A percentile compares a stretch with the other conserved stretches of the same genome.
These are phyloP conservation scores for Saccostrea cuccullata DNA, from an alignment of 1,140 invertebrate genomes.

Conservation along the genomic window DNA sequence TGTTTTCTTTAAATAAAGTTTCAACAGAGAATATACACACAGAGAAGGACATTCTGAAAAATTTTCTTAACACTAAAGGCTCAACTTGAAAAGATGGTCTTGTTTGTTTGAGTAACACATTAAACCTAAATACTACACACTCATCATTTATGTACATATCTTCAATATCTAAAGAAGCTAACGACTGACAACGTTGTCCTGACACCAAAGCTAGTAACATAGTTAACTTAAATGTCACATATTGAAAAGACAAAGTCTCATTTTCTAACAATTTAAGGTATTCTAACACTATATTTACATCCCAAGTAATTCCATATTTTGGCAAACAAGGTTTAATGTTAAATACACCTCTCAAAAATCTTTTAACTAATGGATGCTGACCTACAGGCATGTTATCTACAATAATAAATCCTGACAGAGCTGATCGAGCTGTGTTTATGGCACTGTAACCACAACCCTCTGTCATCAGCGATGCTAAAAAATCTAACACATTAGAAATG, in stretches of 20 bases:
- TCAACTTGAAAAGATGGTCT: neutral
- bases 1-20: neutral
- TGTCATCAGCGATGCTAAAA: slow-evolving; percentile 31
- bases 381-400: slow-evolving; percentile 40
- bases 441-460: slow-evolving; percentile 40
- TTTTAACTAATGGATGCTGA: slow-evolving; percentile 46
- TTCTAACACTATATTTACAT: slow-evolving; percentile 47
- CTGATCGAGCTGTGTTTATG: slow-evolving; percentile 50
- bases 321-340: slow-evolving; percentile 37
- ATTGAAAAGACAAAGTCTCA: slow-evolving; percentile 13
- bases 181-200: neutral
- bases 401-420: slow-evolving; percentile 15
- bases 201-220: slow-evolving; percentile 49
- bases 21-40: neutral
- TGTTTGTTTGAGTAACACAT: neutral
- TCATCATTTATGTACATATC: slow-evolving; percentile 8
- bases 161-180: neutral
- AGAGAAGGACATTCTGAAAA: neutral
- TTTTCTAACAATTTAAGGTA: slow-evolving; percentile 32
- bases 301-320: slow-evolving; percentile 45
- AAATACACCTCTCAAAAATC: slow-evolving; percentile 52
- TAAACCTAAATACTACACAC: neutral
- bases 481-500: slow-evolving; percentile 36
- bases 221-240: slow-evolving; percentile 35
- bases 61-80: slow-evolving; percentile 13